Conservation (phyloP, 2,888 invertebrate species). For the Tipula confusa region DNA sequence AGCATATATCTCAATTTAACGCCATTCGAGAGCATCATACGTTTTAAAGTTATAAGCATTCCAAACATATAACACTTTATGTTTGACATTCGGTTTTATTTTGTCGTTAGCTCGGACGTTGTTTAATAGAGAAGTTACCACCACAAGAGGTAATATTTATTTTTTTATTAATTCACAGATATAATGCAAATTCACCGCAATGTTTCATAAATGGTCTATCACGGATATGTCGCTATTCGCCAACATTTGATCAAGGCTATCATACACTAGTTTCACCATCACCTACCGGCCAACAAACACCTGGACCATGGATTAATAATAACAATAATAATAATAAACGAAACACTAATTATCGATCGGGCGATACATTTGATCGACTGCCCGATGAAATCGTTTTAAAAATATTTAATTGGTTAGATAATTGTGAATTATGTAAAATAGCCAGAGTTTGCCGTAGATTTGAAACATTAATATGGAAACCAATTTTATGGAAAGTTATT, state of each 20-base stretch:
- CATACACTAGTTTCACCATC: slow-evolving; percentile 67
- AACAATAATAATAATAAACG: slow-evolving; percentile 49
- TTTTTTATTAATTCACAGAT: not conserved
- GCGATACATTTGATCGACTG: slow-evolving; percentile 57
- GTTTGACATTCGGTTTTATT: no score
- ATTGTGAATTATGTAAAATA: slow-evolving; percentile 67
- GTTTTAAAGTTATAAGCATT: no score
- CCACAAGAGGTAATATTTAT: no score
- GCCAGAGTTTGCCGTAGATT: slow-evolving; percentile 72
- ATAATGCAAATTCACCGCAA: slow-evolving; percentile 37
- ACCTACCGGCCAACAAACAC: slow-evolving; percentile 45
- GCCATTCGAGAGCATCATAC: no score
- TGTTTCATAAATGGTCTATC: slow-evolving; percentile 47
- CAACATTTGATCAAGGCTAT: slow-evolving; percentile 75
- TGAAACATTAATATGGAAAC: slow-evolving; percentile 73
- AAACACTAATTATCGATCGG: slow-evolving; percentile 42
- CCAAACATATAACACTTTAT: no score
- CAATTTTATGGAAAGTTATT: slow-evolving; percentile 67
- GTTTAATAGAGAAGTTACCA: no score
- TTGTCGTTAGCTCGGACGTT: no score
- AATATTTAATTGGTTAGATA: slow-evolving; percentile 66
- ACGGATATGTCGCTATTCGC: slow-evolving; percentile 54
- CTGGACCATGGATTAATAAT: slow-evolving; percentile 45
- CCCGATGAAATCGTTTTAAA: slow-evolving; percentile 64
- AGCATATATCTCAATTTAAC: no score